Conservation (phyloP, 2,113 vertebrate genomes). For the Camelus bactrianus region DNA sequence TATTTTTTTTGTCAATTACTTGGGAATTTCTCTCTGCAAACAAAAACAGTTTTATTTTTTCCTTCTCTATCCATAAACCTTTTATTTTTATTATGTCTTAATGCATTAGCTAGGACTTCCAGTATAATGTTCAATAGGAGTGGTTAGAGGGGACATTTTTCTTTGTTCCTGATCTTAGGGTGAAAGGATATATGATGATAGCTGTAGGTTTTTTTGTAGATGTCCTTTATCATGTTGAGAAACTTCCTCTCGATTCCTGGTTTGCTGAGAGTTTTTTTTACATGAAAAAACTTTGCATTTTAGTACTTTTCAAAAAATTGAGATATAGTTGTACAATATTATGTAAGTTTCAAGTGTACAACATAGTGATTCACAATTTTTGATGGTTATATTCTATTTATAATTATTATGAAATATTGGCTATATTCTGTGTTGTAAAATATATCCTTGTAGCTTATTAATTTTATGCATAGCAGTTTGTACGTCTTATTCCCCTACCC, state of each 20-base stretch:
- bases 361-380: no score
- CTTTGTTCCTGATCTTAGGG: background rate
- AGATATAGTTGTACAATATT: no score
- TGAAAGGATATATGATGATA: background rate
- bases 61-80: background rate
- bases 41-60: conserved; percentile 13
- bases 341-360: no score
- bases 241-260: background rate
- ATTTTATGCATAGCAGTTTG: no score
- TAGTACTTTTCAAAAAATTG: no score
- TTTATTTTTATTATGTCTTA: background rate
- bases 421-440: no score
- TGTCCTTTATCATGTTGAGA: background rate
- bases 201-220: no score
- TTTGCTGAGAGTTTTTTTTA: background rate
- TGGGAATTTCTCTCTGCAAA: background rate
- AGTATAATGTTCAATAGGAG: background rate
- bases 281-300: no score
- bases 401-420: no score
- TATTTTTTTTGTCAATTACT: background rate
- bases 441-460: no score
- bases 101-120: background rate
- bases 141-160: background rate
- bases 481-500: no score
- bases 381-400: no score